Evolutionary conservation across 2,888 invertebrate genomes (phyloP).

Genomic region (Unio pictorum): DNA sequence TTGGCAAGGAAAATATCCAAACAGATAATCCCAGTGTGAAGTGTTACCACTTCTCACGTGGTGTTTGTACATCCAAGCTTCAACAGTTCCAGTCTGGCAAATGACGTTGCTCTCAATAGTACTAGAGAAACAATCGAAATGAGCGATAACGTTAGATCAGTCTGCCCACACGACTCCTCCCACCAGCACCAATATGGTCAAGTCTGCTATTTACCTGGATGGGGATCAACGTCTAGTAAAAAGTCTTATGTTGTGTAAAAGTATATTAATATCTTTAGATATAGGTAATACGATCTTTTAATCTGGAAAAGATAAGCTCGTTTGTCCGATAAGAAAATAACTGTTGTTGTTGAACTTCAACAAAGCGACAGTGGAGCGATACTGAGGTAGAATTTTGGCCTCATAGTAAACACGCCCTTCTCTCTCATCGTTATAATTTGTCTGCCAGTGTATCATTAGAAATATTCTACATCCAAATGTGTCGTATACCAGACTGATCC

Average conservation of each 20-base stretch:
- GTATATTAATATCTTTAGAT: not conserved
- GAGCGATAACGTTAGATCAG: constrained; percentile 9
- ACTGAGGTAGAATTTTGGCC: too few species aligned
- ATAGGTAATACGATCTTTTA: constrained; percentile 1
- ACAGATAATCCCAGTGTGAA: constrained; percentile 7
- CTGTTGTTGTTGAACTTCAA: too few species aligned
- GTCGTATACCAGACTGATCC: too few species aligned
- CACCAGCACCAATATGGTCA: constrained; percentile 7
- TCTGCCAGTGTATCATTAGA: too few species aligned
- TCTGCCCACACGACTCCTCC: constrained; percentile 7
- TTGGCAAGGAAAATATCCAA: constrained; percentile 13
- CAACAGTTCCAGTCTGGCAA: constrained; percentile 4
- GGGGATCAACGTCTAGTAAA: constrained; percentile 7
- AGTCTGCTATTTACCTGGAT: constrained; percentile 13
- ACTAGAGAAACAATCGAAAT: constrained; percentile 11
- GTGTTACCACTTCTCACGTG: constrained; percentile 8
- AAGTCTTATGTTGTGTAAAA: not conserved
- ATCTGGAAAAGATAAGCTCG: too few species aligned
- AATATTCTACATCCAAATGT: too few species aligned
- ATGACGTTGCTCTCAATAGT: constrained; percentile 10
- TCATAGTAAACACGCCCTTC: too few species aligned
- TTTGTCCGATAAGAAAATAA: too few species aligned
- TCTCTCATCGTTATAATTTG: too few species aligned
- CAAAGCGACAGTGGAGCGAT: too few species aligned
- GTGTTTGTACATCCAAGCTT: constrained; percentile 7